phyloP scores from a whole-genome alignment of 2,797 vertebrate genomes.

The Craterocephalus amniculus region DNA sequence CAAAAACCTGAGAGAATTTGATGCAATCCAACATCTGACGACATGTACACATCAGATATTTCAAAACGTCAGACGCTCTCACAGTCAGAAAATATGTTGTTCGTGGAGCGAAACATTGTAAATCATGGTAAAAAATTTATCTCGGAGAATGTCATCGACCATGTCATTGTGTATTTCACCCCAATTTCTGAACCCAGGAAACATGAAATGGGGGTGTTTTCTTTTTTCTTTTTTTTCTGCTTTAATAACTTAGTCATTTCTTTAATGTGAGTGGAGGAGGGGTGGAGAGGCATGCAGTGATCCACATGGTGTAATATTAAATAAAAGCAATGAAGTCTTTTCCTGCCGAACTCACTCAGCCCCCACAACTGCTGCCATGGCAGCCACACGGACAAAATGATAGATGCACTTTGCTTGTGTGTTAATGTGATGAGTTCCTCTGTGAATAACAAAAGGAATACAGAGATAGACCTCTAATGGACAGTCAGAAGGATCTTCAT shows the following conservation, averaged over 20 bases:
- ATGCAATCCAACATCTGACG: neutral
- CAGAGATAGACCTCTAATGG: neutral
- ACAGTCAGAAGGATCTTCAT: slow-evolving; percentile 28
- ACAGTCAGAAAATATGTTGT: neutral
- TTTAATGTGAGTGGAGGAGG: slow-evolving; percentile 31
- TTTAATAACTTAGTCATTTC: slow-evolving; percentile 49
- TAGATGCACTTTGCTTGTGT: slow-evolving; percentile 43
- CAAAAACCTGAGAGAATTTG: neutral
- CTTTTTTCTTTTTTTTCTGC: slow-evolving; percentile 15
- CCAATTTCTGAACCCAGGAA: neutral
- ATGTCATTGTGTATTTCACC: slow-evolving; percentile 22
- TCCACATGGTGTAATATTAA: slow-evolving; percentile 59
- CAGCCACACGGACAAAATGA: slow-evolving; percentile 51
- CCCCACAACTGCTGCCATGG: slow-evolving; percentile 43
- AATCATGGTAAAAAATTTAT: slow-evolving; percentile 20
- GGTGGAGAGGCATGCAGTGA: slow-evolving; percentile 40
- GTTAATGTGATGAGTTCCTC: slow-evolving; percentile 12
- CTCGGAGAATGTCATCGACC: slow-evolving; percentile 15
- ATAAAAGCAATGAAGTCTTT: slow-evolving; percentile 40
- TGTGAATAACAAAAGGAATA: neutral
- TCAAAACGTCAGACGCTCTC: slow-evolving; percentile 11
- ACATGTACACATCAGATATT: neutral
- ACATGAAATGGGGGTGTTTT: slow-evolving; percentile 15
- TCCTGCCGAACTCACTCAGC: slow-evolving; percentile 14
- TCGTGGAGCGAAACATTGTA: slow-evolving; percentile 26